Evolutionary conservation across 2,113 vertebrate genomes (phyloP).

Genomic region (Aplodontia rufa): DNA sequence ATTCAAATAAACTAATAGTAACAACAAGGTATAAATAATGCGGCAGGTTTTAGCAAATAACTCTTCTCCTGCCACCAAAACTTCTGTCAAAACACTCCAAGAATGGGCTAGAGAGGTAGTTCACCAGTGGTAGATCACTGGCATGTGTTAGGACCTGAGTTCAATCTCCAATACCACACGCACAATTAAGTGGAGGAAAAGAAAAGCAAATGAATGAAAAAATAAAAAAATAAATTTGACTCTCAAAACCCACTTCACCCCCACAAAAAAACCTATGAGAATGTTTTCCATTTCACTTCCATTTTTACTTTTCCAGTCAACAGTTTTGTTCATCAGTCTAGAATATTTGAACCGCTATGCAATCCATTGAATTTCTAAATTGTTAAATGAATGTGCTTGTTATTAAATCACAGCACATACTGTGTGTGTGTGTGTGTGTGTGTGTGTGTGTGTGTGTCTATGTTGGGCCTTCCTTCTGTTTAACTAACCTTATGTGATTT

Average conservation of each 20-base stretch:
- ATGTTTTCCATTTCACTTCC: background rate
- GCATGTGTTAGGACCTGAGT: too few relatives aligned
- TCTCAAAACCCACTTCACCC: too few relatives aligned
- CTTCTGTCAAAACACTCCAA: background rate
- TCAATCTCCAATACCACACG: too few relatives aligned
- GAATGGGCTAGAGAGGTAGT: too few relatives aligned
- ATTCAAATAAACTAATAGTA: background rate
- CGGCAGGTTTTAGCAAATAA: background rate
- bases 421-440: background rate
- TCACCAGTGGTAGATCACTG: too few relatives aligned
- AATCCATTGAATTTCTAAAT: background rate
- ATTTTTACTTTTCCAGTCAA: background rate
- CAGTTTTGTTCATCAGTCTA: background rate
- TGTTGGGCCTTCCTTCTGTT: background rate
- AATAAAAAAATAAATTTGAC: too few relatives aligned
- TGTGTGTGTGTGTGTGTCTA: background rate
- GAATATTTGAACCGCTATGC: background rate
- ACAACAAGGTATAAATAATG: background rate
- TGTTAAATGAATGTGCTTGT: background rate
- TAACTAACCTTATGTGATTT: constrained; percentile 42
- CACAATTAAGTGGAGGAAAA: too few relatives aligned
- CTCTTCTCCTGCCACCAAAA: background rate
- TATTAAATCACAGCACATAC: background rate
- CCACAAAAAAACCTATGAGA: too few relatives aligned
- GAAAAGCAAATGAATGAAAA: too few relatives aligned